These are phyloP conservation scores for Drosophila virilis DNA, from an alignment of 1,140 invertebrate genomes.

Conservation along the genomic window DNA sequence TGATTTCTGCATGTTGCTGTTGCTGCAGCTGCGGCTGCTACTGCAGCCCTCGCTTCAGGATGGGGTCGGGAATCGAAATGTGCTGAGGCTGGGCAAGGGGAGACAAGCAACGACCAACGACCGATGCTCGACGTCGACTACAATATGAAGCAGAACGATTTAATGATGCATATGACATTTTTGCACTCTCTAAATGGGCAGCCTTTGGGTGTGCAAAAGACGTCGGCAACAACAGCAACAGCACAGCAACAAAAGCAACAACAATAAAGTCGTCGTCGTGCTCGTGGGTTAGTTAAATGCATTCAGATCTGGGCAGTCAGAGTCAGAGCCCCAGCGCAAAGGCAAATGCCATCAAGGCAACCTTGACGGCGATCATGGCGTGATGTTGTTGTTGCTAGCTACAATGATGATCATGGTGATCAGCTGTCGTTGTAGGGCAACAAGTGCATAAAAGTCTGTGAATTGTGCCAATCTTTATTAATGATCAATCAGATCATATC, in stretches of 20 bases:
- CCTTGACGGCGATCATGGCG: constrained; percentile 58
- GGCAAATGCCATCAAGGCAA: constrained; percentile 68
- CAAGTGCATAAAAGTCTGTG: constrained; percentile 15
- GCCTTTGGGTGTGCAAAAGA: constrained; percentile 49
- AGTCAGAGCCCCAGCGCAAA: constrained; percentile 45
- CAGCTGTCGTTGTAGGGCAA: constrained; percentile 12
- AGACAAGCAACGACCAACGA: constrained; percentile 27
- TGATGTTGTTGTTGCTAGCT: constrained; percentile 40
- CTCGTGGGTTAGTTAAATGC: constrained; percentile 53
- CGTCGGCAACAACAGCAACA: constrained; percentile 32
- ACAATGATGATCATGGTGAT: constrained; percentile 4
- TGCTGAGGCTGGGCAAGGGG: neutral
- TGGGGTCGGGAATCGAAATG: constrained; percentile 10
- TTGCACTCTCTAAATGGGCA: constrained; percentile 83
- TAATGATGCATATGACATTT: constrained; percentile 84
- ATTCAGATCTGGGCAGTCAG: constrained; percentile 38
- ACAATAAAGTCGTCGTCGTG: constrained; percentile 60
- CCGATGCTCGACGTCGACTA: constrained; percentile 61
- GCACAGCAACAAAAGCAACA: constrained; percentile 36
- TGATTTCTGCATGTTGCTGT: constrained; percentile 39
- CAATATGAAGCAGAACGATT: constrained; percentile 83
- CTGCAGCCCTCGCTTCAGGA: constrained; percentile 6
- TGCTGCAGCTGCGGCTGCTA: neutral
- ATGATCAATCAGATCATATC: neutral
- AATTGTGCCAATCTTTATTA: constrained; percentile 4